Conservation (phyloP, 2,888 invertebrate genomes). For the Gisinianus flammeolus region DNA sequence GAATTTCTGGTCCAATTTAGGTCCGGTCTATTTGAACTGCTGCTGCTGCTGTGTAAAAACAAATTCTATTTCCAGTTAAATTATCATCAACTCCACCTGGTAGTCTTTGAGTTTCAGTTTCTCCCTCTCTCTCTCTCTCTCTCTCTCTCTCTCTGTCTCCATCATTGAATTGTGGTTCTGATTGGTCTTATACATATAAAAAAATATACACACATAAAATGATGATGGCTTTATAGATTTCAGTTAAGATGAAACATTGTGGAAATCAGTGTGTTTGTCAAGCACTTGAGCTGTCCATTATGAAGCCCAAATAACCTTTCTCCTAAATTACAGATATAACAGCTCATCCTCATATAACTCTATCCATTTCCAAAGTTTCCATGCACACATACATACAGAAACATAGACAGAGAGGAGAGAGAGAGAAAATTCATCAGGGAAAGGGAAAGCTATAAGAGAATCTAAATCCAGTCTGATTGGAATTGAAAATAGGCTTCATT, state of each 20-base stretch:
- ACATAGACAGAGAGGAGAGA: not conserved
- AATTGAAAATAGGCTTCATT: no score
- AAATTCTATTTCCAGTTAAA: not conserved
- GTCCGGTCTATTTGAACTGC: no score
- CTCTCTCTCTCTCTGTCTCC: no score
- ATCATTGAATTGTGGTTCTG: no score
- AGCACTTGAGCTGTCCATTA: not conserved
- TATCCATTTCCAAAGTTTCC: not conserved
- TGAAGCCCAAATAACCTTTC: not conserved
- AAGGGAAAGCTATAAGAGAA: no score
- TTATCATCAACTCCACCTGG: not conserved
- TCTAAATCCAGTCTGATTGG: no score
- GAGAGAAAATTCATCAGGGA: not conserved
- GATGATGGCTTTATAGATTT: not conserved
- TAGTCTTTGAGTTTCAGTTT: no score
- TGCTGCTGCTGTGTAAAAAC: no score
- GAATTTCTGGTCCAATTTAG: no score
- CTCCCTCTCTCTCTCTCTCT: no score
- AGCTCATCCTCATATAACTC: not conserved
- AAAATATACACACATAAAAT: no score
- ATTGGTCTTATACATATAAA: no score
- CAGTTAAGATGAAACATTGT: not conserved
- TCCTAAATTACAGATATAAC: not conserved
- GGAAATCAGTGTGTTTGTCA: conserved; percentile 10
- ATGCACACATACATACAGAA: not conserved